Evolutionary conservation across 1,140 invertebrate genomes (phyloP), one percentile per base, ranked within the genome.

Genomic region (Battus philenor): DNA sequence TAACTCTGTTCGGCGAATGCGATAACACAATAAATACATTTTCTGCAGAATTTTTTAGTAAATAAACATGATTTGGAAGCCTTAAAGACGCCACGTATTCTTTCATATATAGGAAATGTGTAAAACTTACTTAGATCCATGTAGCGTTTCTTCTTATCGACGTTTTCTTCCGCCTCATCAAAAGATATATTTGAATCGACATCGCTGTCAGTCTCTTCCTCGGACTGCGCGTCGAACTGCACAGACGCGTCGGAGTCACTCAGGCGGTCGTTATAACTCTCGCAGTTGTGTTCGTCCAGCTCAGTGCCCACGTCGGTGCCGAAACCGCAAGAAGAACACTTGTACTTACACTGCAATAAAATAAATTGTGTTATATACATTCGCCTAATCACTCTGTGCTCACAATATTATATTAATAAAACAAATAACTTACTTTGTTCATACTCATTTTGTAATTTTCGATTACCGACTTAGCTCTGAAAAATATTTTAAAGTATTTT

Each of bases 391-490:
- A n/a, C n/a, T n/a, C n/a, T n/a, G n/a, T n/a, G n/a, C n/a, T n/a
- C n/a, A n/a, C n/a, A n/a, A n/a, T n/a, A n/a, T n/a, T n/a, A n/a
- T n/a, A 20, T 20, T 3, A 20, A 20, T 20, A 3, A 20, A 20
- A 20, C 2, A 20, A 20, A 20, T 20, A 20, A 24, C 13, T 15
- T 34, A 62, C 52, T 49, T 33, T 54, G 44, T 31, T 45, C 26
- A 44, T 44, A 24, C 33, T 44, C 38, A 20, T 17, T 7, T 52
- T 65, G 32, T 63, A 68, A 10, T 59, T 68, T 51, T 64, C 68
- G 9, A 80, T 76, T 3, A 77, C 66, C 31, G 36, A 56, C 36
- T 57, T 65, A 0, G 76, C 76, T 47, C 76, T 78, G 55, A 9
- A 53, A 72, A 74, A 46, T 13, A n/a, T n/a, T n/a, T n/a, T 44